These are phyloP conservation scores for Sebastiscus albofasciatus DNA, from an alignment of 2,797 vertebrate genomes.

Conservation along the genomic window DNA sequence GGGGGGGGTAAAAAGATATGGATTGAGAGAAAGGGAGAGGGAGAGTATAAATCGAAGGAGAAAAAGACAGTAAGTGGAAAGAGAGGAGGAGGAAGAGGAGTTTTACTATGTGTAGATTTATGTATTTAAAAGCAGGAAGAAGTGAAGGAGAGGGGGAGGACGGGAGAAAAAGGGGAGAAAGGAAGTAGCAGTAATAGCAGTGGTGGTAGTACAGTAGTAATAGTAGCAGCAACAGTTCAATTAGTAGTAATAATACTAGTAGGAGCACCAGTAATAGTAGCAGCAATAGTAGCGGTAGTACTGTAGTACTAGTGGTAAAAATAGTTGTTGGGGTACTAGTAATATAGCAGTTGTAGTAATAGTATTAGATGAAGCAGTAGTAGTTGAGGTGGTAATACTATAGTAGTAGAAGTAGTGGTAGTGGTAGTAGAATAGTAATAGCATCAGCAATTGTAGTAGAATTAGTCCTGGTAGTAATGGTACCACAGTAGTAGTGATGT, in stretches of 20 bases:
- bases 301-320: too few species aligned
- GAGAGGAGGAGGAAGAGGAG: background rate
- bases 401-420: background rate
- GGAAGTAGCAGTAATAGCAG: background rate
- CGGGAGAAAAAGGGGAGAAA: background rate
- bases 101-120: background rate
- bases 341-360: too few species aligned
- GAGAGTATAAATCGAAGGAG: background rate
- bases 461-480: background rate
- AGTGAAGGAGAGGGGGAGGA: background rate
- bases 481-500: background rate
- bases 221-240: too few species aligned
- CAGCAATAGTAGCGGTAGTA: too few species aligned
- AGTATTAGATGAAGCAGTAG: background rate
- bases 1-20: background rate
- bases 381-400: background rate
- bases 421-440: too few species aligned
- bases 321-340: too few species aligned
- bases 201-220: too few species aligned
- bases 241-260: too few species aligned
- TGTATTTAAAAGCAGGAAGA: slow-evolving; percentile 16
- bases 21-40: background rate
- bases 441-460: background rate
- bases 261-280: too few species aligned
- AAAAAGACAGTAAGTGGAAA: background rate